Evolutionary conservation across 2,888 invertebrate species (phyloP), one percentile per base, ranked within the genome.

Genomic region (Charanyca ferruginea): DNA sequence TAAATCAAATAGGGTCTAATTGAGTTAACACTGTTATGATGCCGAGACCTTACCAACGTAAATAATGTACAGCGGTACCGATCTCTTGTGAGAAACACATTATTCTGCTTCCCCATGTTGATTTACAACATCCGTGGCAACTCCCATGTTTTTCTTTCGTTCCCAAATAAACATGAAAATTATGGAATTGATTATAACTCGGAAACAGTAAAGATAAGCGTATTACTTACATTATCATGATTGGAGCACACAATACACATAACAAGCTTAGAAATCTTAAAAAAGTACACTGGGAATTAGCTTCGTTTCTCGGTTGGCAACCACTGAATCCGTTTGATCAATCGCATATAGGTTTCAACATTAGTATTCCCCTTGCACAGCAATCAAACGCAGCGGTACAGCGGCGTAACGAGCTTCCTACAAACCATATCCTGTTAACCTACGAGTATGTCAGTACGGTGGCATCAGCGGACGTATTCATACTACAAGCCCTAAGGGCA

Each of bases 351-450:
- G 70, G 77, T 77, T 79, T 72, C 70, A 75, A 74, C 84, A 88
- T 88, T 87, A 88, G 84, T 85, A 87, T 87, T 88, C 87, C 82
- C 79, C 76, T 83, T 83, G 83, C 85, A 81, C 72, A 78, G 84
- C 85, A 86, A 89, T 90, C 87, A 87, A 87, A 87, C 83, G 78
- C 80, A 80, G 77, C 68, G 77, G 80, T 81, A 67, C 54, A 65
- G 60, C 44, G 51, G 58, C 67, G 81, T 87, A 87, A 87, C 86
- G 85, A 89, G 85, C 78, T 83, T 72, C 80, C 77, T 80, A 77
- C 81, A 79, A 85, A 83, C 83, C 78, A 77, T 69, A 77, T 77
- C 48, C 61, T 48, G 61, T 52, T 75, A n/a, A 66, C 68, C 77
- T 77, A 70, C 22, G 48, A 67, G 42, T 28, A 28, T 22, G 49